Evolutionary conservation across 2,888 invertebrate species (phyloP).

Genomic region (Rosalia funebris): DNA sequence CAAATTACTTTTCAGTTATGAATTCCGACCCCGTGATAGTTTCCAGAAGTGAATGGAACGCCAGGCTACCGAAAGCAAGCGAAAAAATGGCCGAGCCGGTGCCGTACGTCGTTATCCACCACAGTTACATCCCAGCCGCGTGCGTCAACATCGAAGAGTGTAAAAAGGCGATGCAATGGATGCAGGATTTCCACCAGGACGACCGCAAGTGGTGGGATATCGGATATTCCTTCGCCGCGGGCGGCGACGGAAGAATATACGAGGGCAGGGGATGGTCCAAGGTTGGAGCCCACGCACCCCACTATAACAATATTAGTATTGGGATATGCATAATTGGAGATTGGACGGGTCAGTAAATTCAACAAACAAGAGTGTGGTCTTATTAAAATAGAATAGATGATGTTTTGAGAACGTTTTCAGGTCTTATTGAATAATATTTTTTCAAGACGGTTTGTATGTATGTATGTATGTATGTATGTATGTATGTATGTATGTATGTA

Average conservation of each 20-base stretch:
- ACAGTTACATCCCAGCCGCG: constrained; percentile 73
- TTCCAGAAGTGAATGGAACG: constrained; percentile 71
- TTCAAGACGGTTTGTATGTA: no score
- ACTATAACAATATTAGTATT: constrained; percentile 74
- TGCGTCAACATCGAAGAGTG: constrained; percentile 69
- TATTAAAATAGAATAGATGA: no score
- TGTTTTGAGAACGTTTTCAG: no score
- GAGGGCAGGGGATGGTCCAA: constrained; percentile 77
- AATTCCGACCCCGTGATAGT: constrained; percentile 51
- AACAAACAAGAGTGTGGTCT: no score
- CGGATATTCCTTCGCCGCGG: constrained; percentile 77
- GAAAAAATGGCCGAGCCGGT: constrained; percentile 69
- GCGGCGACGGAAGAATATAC: constrained; percentile 77
- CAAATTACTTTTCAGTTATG: constrained; percentile 37
- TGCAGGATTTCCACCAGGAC: constrained; percentile 74
- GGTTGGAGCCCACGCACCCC: constrained; percentile 77
- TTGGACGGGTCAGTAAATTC: constrained; percentile 74
- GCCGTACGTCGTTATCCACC: constrained; percentile 77
- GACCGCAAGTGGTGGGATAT: constrained; percentile 75
- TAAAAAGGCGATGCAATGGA: constrained; percentile 68
- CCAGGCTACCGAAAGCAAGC: constrained; percentile 64
- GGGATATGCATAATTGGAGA: constrained; percentile 80
- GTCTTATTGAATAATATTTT: no score
- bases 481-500: no score
- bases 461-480: no score